Base-by-base conservation (phyloP, 2,113 vertebrate species). In the Seriola dumerili region DNA sequence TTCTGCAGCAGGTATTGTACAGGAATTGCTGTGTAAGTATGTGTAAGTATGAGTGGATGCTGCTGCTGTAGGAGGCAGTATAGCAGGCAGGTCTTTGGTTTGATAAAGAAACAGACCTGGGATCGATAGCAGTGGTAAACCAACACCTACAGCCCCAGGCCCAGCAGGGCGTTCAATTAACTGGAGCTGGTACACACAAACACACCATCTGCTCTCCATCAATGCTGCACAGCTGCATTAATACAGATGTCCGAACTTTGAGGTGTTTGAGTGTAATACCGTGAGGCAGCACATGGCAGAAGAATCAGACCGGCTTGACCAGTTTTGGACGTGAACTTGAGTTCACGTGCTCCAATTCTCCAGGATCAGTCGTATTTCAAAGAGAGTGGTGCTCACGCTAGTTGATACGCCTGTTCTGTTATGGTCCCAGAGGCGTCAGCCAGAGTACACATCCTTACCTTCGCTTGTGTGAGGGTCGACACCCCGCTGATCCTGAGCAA, bases 81-180 rank as follows among this genome's bases (percentile, higher is more conserved):
- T 7, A 32, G 34, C 48, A 36, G 73, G 54, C 25, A n/a, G 65
- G 50, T 65, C 64, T 81, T 54, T 32, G 68, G 58, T 85, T 69
- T 68, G 72, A 85, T 69, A 55, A 44, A 80, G 52, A 80, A n/a
- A 76, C 76, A 72, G 80, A 72, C 8, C 36, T 58, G n/a, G 42
- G 74, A 85, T 88, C 80, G 10, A 82, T 88, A 75, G 36, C 62
- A 16, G 59, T 38, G 4, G 80, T 76, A 85, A 83, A 76, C 16
- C 50, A 64, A 65, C 79, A 58, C 78, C 66, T 55, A 16, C 34
- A 48, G 61, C 81, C 75, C 65, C 21, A 0, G 62, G 70, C 78
- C 38, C 79, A 54, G 62, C 76, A 58, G 76, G 80, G 44, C 29
- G 29, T 72, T 86, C 66, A 66, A 75, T 87, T 87, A 87, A 76